Conservation (phyloP, 1,140 invertebrate genomes). For the Batillaria attramentaria region DNA sequence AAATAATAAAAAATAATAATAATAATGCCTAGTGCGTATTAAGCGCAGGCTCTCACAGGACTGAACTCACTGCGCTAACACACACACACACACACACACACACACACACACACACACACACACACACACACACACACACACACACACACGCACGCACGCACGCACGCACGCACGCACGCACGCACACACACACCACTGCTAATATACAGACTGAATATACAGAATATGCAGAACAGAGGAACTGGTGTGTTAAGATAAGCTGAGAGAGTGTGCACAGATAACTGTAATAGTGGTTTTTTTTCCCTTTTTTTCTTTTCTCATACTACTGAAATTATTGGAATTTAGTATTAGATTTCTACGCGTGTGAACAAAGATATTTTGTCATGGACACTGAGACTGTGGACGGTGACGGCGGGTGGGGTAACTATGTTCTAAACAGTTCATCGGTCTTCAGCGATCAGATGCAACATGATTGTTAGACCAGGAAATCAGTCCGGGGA, state of each 20-base stretch:
- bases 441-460: too few species aligned
- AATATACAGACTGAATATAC: background rate
- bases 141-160: background rate
- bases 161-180: slow-evolving; percentile 22
- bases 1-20: background rate
- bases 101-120: slow-evolving; percentile 19
- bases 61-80: background rate
- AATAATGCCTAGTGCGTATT: background rate
- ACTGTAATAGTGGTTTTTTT: background rate
- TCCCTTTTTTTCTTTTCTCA: background rate
- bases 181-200: background rate
- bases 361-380: too few species aligned
- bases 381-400: too few species aligned
- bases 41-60: background rate
- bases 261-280: background rate
- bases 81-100: slow-evolving; percentile 15
- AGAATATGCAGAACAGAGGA: too few species aligned
- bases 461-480: too few species aligned
- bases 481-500: too few species aligned
- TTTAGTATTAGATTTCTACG: too few species aligned
- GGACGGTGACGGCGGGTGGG: too few species aligned
- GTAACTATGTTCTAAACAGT: too few species aligned
- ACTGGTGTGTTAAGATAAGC: background rate
- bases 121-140: slow-evolving; percentile 4
- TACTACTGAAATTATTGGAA: too few species aligned